Conservation (phyloP, 2,888 invertebrate genomes). For the Melieria picta region DNA sequence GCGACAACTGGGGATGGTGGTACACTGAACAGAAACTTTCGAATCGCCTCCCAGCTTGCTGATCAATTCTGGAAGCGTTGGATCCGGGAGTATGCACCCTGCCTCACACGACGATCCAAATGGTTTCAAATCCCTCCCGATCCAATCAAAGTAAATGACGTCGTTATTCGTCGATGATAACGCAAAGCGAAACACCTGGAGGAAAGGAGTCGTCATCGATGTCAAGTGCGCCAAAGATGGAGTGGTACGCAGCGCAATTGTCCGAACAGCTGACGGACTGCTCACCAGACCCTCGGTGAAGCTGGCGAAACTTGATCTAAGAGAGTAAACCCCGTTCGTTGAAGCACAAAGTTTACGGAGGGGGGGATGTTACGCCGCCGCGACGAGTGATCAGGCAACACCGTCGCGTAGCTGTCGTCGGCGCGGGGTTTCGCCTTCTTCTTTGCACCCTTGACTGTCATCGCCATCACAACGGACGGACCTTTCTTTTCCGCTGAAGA, state of each 20-base stretch:
- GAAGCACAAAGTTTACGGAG: constrained; percentile 27
- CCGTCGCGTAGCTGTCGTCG: too few relatives aligned
- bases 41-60: constrained; percentile 21
- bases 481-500: too few relatives aligned
- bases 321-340: constrained; percentile 1
- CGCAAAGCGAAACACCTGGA: constrained; percentile 23
- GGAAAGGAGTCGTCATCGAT: constrained; percentile 29
- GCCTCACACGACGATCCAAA: constrained; percentile 21
- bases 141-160: constrained; percentile 13
- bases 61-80: constrained; percentile 32
- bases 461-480: too few relatives aligned
- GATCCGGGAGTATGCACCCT: constrained; percentile 25
- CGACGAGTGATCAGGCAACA: too few relatives aligned
- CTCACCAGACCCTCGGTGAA: constrained; percentile 35
- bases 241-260: constrained; percentile 37
- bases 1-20: background rate
- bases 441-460: too few relatives aligned
- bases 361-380: too few relatives aligned
- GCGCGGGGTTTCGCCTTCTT: too few relatives aligned
- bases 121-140: constrained; percentile 29
- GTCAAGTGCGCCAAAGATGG: constrained; percentile 32
- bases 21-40: constrained; percentile 11
- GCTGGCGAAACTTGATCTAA: constrained; percentile 35
- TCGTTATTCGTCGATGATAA: constrained; percentile 34
- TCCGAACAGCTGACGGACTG: constrained; percentile 32